Evolutionary conservation across 2,113 vertebrate genomes (phyloP).

Genomic region (Callospermophilus lateralis): DNA sequence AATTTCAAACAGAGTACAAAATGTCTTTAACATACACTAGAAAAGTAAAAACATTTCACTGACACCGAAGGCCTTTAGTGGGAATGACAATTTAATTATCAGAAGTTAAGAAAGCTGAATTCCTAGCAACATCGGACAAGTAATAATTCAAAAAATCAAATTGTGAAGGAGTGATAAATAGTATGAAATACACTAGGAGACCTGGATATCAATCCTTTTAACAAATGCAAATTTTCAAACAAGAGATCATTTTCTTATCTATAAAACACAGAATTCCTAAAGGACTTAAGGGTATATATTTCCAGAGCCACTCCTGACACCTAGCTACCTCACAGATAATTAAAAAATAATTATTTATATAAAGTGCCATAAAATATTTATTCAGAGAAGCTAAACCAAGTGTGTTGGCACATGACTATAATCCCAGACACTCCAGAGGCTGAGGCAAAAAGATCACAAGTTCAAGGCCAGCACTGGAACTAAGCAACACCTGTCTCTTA

Average conservation of each 20-base stretch:
- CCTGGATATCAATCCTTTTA: neutral
- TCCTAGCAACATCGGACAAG: neutral
- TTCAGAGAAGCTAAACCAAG: neutral
- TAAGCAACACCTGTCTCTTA: too few species aligned
- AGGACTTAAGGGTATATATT: too few species aligned
- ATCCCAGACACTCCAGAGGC: too few species aligned
- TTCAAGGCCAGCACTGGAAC: too few species aligned
- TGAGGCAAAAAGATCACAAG: too few species aligned
- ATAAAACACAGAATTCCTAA: neutral
- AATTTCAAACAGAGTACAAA: neutral
- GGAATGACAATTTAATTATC: constrained; percentile 2
- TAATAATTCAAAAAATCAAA: constrained; percentile 14
- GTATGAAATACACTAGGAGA: neutral
- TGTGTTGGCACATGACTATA: too few species aligned
- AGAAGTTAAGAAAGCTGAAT: neutral
- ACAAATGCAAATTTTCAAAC: constrained; percentile 27
- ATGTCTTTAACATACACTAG: neutral
- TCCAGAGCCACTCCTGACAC: too few species aligned
- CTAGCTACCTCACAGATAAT: neutral
- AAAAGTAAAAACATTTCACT: constrained; percentile 25
- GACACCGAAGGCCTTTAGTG: neutral
- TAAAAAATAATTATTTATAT: neutral
- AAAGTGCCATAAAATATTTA: neutral
- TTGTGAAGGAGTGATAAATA: neutral
- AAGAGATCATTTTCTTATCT: neutral